Evolutionary conservation across 2,113 vertebrate genomes (phyloP).

Genomic region (Cervus canadensis): DNA sequence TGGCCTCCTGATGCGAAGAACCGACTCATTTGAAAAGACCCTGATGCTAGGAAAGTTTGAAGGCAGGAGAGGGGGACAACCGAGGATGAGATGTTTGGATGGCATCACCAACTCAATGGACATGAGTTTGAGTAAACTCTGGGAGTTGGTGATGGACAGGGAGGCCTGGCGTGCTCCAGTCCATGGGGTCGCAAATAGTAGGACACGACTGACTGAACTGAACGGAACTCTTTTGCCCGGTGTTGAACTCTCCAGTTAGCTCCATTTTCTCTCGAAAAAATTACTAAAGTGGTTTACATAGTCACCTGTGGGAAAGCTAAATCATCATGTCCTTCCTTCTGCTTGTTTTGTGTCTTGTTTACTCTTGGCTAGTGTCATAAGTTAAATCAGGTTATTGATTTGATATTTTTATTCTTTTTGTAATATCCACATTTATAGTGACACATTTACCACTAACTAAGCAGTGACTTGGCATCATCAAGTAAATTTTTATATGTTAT

Average conservation of each 20-base stretch:
- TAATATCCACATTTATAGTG: background rate
- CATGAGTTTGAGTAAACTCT: background rate
- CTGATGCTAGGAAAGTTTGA: background rate
- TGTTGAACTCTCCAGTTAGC: background rate
- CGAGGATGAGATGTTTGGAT: background rate
- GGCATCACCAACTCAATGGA: background rate
- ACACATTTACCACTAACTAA: background rate
- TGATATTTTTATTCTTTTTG: background rate
- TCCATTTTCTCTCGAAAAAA: background rate
- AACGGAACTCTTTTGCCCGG: background rate
- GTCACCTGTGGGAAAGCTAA: background rate
- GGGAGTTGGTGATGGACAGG: background rate
- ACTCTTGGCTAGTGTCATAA: background rate
- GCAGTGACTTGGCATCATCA: background rate
- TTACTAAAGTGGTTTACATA: background rate
- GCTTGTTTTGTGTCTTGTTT: background rate
- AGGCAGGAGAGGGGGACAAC: background rate
- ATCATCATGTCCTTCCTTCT: background rate
- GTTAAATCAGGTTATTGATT: background rate
- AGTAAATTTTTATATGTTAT: background rate
- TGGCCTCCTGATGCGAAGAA: background rate
- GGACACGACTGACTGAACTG: background rate
- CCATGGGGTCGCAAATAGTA: rapidly evolving
- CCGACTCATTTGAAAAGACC: background rate
- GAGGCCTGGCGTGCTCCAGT: background rate